Percentiles rank a stretch among this genome's conserved stretches.
Evolutionary conservation across 1,140 invertebrate species (phyloP).

Genomic region (Neuroterus valhalla): DNA sequence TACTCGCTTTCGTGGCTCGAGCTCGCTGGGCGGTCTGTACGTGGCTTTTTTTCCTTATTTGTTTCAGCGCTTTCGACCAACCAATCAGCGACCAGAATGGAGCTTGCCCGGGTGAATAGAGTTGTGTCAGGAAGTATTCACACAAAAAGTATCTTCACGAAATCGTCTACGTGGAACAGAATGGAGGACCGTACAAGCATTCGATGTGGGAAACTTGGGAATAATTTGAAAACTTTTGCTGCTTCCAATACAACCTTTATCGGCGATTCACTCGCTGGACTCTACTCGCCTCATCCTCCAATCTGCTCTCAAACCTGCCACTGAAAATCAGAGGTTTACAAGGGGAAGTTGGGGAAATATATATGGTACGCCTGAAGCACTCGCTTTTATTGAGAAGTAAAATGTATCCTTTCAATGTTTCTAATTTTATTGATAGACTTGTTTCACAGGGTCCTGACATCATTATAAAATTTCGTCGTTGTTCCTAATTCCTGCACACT

Average conservation of each 20-base stretch:
- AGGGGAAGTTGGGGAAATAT: neutral
- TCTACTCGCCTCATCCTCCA: neutral
- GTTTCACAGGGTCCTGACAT: too few species aligned
- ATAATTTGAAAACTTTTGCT: constrained; percentile 43
- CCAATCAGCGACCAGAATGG: constrained; percentile 45
- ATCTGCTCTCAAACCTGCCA: neutral
- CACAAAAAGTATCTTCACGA: constrained; percentile 53
- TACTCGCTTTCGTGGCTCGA: neutral
- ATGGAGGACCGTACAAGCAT: constrained; percentile 42
- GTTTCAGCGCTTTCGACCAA: constrained; percentile 28
- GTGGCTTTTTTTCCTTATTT: constrained; percentile 43
- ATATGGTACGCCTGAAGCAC: too few species aligned
- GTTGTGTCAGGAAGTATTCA: constrained; percentile 39
- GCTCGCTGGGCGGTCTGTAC: constrained; percentile 50
- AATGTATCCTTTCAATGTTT: too few species aligned
- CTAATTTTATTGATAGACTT: too few species aligned
- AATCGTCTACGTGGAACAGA: constrained; percentile 48
- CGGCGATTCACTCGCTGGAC: constrained; percentile 34
- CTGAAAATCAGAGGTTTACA: constrained; percentile 3
- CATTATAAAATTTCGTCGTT: too few species aligned
- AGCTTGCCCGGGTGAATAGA: constrained; percentile 45
- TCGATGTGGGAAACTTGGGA: constrained; percentile 40
- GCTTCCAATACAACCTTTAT: constrained; percentile 39
- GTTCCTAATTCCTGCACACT: too few species aligned
- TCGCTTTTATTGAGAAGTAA: too few species aligned